Conservation (phyloP, 2,888 invertebrate genomes). For the Mayetiola destructor region DNA sequence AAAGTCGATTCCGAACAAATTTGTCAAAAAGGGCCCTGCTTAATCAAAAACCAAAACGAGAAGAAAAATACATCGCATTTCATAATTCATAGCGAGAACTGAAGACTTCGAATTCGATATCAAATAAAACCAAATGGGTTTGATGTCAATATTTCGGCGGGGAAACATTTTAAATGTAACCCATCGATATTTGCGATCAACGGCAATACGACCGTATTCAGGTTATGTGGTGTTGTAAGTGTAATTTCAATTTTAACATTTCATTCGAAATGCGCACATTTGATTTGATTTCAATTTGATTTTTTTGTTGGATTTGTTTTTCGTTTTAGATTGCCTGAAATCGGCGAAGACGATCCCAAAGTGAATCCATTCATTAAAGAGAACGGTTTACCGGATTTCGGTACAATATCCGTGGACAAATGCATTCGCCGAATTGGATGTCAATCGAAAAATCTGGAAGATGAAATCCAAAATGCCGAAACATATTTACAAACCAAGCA, state of each 20-base stretch:
- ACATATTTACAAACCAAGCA: constrained; percentile 35
- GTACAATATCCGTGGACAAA: constrained; percentile 63
- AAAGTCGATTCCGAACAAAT: too few species aligned
- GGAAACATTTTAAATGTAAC: neutral
- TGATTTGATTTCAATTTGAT: neutral
- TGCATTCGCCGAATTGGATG: constrained; percentile 73
- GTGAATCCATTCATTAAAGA: constrained; percentile 55
- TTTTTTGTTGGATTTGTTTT: neutral
- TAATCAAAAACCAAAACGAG: too few species aligned
- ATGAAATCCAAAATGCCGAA: constrained; percentile 54
- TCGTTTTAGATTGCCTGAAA: constrained; percentile 67
- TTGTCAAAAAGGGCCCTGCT: too few species aligned
- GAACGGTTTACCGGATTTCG: constrained; percentile 66
- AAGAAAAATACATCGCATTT: too few species aligned
- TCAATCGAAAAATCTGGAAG: constrained; percentile 68
- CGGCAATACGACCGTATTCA: neutral
- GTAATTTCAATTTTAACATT: constrained; percentile 13
- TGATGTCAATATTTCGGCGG: neutral
- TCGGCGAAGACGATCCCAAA: constrained; percentile 65
- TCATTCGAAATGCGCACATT: neutral
- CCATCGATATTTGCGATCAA: neutral
- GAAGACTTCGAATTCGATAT: too few species aligned
- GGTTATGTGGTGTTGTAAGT: constrained; percentile 62
- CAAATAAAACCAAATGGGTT: neutral
- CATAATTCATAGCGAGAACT: too few species aligned